phyloP scores from a whole-genome alignment of 2,888 invertebrate species.

The Plebejus melissa region DNA sequence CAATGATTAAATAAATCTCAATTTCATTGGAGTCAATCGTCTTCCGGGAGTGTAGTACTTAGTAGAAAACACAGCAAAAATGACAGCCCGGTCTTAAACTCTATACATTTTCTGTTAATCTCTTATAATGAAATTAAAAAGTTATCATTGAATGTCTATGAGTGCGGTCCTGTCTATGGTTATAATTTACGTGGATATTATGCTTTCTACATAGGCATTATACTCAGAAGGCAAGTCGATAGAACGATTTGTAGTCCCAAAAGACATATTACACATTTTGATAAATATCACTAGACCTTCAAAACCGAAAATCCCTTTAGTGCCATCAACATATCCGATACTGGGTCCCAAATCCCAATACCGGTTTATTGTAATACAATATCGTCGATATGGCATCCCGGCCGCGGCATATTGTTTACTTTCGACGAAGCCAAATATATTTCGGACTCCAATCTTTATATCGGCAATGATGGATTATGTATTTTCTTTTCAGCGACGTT shows the following conservation, averaged over 20 bases:
- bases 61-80: no score
- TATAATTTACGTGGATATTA: no score
- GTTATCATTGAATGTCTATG: no score
- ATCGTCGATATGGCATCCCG: neutral
- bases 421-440: conserved; percentile 19
- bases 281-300: neutral
- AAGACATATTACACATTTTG: neutral
- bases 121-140: no score
- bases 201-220: neutral
- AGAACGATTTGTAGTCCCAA: neutral
- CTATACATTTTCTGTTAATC: no score
- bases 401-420: neutral
- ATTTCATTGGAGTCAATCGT: no score
- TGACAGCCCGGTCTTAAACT: no score
- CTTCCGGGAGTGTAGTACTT: no score
- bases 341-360: neutral
- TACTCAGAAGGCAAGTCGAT: neutral
- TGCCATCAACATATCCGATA: neutral
- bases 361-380: conserved; percentile 15
- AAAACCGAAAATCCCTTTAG: neutral
- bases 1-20: no score
- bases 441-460: conserved; percentile 15
- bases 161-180: no score
- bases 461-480: neutral
- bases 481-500: neutral